Evolutionary conservation across 1,140 invertebrate genomes (phyloP), one percentile per base, ranked within the genome.

Genomic region (Ruditapes philippinarum): DNA sequence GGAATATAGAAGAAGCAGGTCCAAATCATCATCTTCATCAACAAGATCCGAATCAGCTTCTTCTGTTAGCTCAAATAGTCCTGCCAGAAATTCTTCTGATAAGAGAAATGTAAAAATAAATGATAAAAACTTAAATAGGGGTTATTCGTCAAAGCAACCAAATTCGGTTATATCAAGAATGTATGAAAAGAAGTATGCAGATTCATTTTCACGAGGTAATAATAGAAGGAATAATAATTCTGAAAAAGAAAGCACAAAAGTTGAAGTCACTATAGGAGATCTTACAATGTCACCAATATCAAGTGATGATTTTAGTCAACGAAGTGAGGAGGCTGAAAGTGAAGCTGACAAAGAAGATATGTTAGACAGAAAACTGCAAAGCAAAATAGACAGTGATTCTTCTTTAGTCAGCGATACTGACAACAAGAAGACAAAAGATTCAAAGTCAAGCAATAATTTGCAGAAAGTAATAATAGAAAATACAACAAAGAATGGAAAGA

Each of bases 231-330:
- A n/a, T n/a, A n/a, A n/a, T 22, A 65, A 31, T 7, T 65, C 33
- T 22, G 19, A 28, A 5, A 36, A 28, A 65, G 25, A 36, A 65
- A 33, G 38, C 36, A 70, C 31, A 14, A 17, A 4, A 5, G 65
- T 70, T 31, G 33, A 70, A 70, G n/a, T 70, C 19, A 70, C 65
- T 1, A 70, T 70, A 5, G 65, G 65, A 38, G 65, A 70, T 12
- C 65, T 70, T 1, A 17, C 36, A 14, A 70, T 70, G 65, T 70
- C 65, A 38, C 65, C 65, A 36, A 70, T 70, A 70, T 70, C 65
- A 17, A 70, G 65, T 70, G 65, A 70, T 28, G 65, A 70, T 22
- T 70, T 70, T 19, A 70, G 65, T 70, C 65, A 70, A n/a, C n/a
- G 65, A 70, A 70, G 65, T 70, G 65, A 40, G 33, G 65, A 70